Base-by-base conservation (phyloP, 2,113 vertebrate species). In the Danionella cerebrum region DNA sequence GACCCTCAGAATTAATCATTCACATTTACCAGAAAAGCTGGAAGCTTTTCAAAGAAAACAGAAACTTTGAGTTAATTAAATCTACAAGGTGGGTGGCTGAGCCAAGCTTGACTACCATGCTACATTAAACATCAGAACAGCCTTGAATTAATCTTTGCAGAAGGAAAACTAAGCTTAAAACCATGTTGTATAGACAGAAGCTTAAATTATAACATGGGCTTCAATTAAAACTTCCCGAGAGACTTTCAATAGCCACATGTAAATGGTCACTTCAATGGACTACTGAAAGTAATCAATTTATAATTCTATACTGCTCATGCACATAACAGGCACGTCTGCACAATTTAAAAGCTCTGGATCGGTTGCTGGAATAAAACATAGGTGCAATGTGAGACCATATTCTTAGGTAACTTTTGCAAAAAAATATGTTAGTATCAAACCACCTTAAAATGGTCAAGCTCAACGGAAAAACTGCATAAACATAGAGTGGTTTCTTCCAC, bases 21-120 rank as follows among this genome's bases (percentile, higher is more conserved):
- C 58, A 50, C 45, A 55, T 70, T 74, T 70, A 74, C 53, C 2
- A 38, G 53, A 74, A 66, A 60, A 35, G 18, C 39, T 7, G 31
- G 1, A 31, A 33, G 25, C 42, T 63, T 63, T n/a, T 35, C 27
- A 53, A 44, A 45, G 29, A 45, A 45, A 73, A 69, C 21, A 65
- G 16, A 47, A 62, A 55, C 71, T 69, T 38, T n/a, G 39, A 48
- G 45, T 74, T 74, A 74, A 74, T 74, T 74, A 74, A 70, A 70
- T 38, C 53, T 29, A 35, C 51, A 33, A 65, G 52, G 53, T 58
- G 70, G 62, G 62, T 12, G 55, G 70, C 62, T 65, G 9, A 66
- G 70, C 48, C 47, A 51, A 36, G 21, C 39, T 66, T 31, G 36
- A 48, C 54, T 53, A 64, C 35, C 60, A 65, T 33, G 52, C 38